Base-by-base conservation (phyloP, 2,888 invertebrate genomes). In the Anoplius nigerrimus region DNA sequence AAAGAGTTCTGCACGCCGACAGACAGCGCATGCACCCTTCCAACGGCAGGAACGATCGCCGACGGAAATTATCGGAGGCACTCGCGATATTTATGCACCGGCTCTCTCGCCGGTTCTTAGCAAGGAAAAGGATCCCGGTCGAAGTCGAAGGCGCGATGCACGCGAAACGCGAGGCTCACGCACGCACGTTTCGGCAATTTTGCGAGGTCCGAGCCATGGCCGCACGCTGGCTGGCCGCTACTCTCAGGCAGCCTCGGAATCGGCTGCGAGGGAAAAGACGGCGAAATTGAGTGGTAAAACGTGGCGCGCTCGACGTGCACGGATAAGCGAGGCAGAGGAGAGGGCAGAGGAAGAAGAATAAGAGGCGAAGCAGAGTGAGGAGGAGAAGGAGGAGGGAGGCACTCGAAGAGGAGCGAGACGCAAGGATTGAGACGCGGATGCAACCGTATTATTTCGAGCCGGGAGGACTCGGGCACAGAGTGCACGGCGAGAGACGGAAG, bases 131-230 rank as follows among this genome's bases (percentile, higher is more conserved):
- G 63, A 67, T 67, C 60, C 70, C 34, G 34, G 45, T 20, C 21
- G 45, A 42, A 24, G n/a, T n/a, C n/a, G n/a, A 52, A 45, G 54
- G 57, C 54, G 63, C 56, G 63, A 34, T 66, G 71, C 79, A 78
- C 76, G 76, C 80, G 73, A 76, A 48, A 48, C 67, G 70, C 75
- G 70, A 24, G 51, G 34, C 34, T 34, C 59, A 64, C 71, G 68
- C 74, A 72, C 58, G 69, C 69, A 57, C 74, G 72, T 76, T 78
- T 73, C 60, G 74, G 74, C 59, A 80, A 82, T 80, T 81, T 79
- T 57, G 63, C 56, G 22, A 70, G 34, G 6, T 34, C 22, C 53
- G 51, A 55, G 43, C 6, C 34, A 22, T 34, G 34, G 34, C 34
- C 34, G 34, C 34, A n/a, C n/a, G n/a, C n/a, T n/a, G 34, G 4